Percentiles rank a stretch among this genome's conserved stretches.
phyloP scores from a whole-genome alignment of 2,797 vertebrate genomes.

The Molossus alvarezi region DNA sequence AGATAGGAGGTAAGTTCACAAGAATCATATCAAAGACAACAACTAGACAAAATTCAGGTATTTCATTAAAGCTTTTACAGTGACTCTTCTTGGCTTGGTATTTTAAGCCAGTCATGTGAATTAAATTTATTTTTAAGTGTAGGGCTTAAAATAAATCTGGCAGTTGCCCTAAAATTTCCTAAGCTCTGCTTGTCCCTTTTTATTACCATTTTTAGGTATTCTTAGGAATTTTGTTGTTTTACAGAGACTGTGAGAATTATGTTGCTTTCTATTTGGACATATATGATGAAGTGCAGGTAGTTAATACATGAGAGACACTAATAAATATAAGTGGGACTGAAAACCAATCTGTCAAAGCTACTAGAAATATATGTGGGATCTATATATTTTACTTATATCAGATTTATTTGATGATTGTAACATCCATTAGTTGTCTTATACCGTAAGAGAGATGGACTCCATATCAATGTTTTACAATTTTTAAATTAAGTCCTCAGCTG shows the following conservation, averaged over 20 bases:
- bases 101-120: slow-evolving; percentile 84
- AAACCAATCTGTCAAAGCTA: slow-evolving; percentile 23
- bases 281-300: slow-evolving; percentile 46
- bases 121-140: slow-evolving; percentile 85
- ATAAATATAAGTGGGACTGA: slow-evolving; percentile 29
- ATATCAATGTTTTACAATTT: slow-evolving; percentile 2
- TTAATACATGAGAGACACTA: neutral
- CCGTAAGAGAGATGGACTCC: neutral
- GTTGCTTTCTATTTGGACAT: slow-evolving; percentile 72
- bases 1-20: slow-evolving; percentile 68
- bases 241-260: slow-evolving; percentile 69
- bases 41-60: slow-evolving; percentile 78
- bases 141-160: slow-evolving; percentile 86
- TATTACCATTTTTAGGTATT: slow-evolving; percentile 87
- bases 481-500: neutral
- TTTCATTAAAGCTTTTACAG: slow-evolving; percentile 80
- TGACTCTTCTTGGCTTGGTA: slow-evolving; percentile 79
- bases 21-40: slow-evolving; percentile 65
- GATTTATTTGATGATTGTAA: slow-evolving; percentile 45
- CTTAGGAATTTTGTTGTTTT: slow-evolving; percentile 80
- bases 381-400: slow-evolving; percentile 45
- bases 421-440: slow-evolving; percentile 26
- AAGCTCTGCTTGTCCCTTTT: slow-evolving; percentile 79
- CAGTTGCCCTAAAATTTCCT: slow-evolving; percentile 79
- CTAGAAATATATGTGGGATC: neutral